Evolutionary conservation across 1,140 invertebrate species (phyloP).

Genomic region (Lepidostoma basale): DNA sequence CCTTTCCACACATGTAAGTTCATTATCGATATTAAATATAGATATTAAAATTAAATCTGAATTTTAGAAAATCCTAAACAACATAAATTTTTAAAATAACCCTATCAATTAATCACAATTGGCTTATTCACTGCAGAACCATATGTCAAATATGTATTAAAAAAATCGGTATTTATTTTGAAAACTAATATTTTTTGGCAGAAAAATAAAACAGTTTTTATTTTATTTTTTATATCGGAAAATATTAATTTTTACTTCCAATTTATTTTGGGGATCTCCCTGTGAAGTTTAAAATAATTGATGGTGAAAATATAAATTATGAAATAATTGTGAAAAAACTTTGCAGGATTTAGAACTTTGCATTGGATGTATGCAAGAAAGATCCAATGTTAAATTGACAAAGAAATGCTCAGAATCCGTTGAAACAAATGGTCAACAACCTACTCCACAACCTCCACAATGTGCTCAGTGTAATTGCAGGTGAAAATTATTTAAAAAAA

Average conservation of each 20-base stretch:
- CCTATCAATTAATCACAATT: too few relatives aligned
- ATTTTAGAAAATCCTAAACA: neutral
- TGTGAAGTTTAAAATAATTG: too few relatives aligned
- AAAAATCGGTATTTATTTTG: too few relatives aligned
- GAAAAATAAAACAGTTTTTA: neutral
- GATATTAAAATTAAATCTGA: too few relatives aligned
- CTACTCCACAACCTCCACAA: constrained; percentile 49
- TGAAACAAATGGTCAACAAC: constrained; percentile 62
- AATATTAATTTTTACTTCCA: neutral
- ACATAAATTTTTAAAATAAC: too few relatives aligned
- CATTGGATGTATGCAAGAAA: constrained; percentile 85
- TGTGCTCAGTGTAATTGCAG: constrained; percentile 63
- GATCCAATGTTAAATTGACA: constrained; percentile 80
- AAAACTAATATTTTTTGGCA: too few relatives aligned
- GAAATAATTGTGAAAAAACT: too few relatives aligned
- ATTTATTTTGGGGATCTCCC: constrained; percentile 6
- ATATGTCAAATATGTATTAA: too few relatives aligned
- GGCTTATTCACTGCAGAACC: too few relatives aligned
- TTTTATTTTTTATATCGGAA: constrained; percentile 28
- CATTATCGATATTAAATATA: too few relatives aligned
- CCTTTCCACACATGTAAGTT: constrained; percentile 1
- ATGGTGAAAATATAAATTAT: too few relatives aligned
- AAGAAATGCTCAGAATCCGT: constrained; percentile 57
- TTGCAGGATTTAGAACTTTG: constrained; percentile 78
- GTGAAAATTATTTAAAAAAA: constrained; percentile 49